These are phyloP conservation scores for Ophiodon elongatus DNA, from an alignment of 2,113 vertebrate genomes.

Conservation along the genomic window DNA sequence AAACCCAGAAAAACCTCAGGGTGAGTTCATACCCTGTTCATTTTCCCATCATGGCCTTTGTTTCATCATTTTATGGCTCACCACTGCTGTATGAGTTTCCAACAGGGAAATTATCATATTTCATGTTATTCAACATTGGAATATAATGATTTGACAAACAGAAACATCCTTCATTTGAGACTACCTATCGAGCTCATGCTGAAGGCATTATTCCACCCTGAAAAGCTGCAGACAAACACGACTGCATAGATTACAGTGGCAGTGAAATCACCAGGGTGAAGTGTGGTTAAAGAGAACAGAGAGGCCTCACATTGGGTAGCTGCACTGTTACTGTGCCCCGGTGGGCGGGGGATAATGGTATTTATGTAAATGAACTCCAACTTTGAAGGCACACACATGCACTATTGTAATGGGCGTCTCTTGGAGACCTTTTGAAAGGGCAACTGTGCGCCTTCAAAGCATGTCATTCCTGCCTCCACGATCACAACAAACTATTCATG, in stretches of 20 bases:
- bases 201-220: background rate
- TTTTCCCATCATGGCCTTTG: conserved; percentile 8
- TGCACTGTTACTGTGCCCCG: conserved; percentile 20
- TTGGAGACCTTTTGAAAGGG: conserved; percentile 55
- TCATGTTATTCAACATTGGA: background rate
- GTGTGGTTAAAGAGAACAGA: conserved; percentile 28
- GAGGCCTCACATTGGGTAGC: conserved; percentile 37
- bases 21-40: background rate
- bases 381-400: conserved; percentile 54
- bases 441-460: conserved; percentile 63
- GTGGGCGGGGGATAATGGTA: conserved; percentile 18
- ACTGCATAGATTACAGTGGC: conserved; percentile 41
- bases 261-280: conserved; percentile 46
- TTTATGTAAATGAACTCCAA: conserved; percentile 67
- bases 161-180: conserved; percentile 7
- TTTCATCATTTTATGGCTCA: background rate
- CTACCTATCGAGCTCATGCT: background rate
- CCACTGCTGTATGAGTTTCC: background rate
- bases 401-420: conserved; percentile 56
- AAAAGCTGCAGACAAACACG: conserved; percentile 2
- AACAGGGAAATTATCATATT: background rate
- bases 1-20: conserved; percentile 6
- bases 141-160: background rate
- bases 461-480: conserved; percentile 34
- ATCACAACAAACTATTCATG: conserved; percentile 64